Evolutionary conservation across 1,140 invertebrate species (phyloP).

Genomic region (Zophobas morio): DNA sequence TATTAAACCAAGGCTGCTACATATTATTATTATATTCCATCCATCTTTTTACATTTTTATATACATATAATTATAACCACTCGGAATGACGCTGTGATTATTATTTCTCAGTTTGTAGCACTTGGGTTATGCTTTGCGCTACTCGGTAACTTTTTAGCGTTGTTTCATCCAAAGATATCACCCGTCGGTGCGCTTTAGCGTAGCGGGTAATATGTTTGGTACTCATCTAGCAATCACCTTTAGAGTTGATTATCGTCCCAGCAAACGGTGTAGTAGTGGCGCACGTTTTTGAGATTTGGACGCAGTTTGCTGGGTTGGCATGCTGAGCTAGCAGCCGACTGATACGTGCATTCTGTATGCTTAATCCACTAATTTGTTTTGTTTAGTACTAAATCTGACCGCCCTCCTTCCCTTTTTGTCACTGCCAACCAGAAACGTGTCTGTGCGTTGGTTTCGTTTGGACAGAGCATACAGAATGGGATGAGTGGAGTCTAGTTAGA

Average conservation of each 20-base stretch:
- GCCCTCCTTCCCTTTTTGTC: constrained; percentile 26
- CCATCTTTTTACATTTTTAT: constrained; percentile 42
- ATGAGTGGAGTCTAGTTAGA: constrained; percentile 61
- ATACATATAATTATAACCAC: constrained; percentile 55
- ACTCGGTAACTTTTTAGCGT: constrained; percentile 41
- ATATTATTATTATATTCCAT: constrained; percentile 46
- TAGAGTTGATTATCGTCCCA: constrained; percentile 30
- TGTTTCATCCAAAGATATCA: constrained; percentile 50
- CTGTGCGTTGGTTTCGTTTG: not conserved
- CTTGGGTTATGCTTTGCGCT: constrained; percentile 64
- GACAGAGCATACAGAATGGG: constrained; percentile 65
- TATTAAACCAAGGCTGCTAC: constrained; percentile 71
- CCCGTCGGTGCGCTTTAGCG: constrained; percentile 26
- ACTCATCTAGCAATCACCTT: constrained; percentile 31
- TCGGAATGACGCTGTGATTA: constrained; percentile 60
- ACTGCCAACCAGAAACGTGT: not conserved
- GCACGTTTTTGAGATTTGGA: not conserved
- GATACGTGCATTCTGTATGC: constrained; percentile 62
- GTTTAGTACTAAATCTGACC: constrained; percentile 21
- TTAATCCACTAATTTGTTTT: constrained; percentile 51
- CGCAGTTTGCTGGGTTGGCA: constrained; percentile 57
- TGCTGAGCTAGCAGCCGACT: constrained; percentile 63
- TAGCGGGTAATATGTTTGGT: constrained; percentile 6
- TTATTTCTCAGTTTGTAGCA: constrained; percentile 61
- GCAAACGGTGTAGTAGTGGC: not conserved